phyloP scores from a whole-genome alignment of 1,140 invertebrate species.

The Formica selysi region DNA sequence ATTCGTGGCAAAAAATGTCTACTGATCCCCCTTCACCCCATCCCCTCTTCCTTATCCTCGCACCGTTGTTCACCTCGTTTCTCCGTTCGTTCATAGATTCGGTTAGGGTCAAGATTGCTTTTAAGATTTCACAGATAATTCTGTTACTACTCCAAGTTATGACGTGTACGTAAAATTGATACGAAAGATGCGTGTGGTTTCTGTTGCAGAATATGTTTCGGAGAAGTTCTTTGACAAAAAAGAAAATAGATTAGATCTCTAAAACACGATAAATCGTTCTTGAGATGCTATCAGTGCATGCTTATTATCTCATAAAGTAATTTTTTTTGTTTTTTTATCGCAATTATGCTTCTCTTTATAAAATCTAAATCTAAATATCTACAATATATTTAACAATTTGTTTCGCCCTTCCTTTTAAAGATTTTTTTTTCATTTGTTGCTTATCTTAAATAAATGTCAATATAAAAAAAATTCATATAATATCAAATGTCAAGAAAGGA shows the following conservation, averaged over 20 bases:
- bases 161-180: background rate
- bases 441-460: background rate
- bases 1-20: constrained; percentile 69
- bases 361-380: background rate
- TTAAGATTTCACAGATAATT: constrained; percentile 16
- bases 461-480: background rate
- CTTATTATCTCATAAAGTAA: background rate
- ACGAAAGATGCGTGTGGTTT: background rate
- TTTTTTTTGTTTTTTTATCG: background rate
- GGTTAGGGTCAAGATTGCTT: constrained; percentile 40
- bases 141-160: constrained; percentile 15
- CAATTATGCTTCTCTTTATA: background rate
- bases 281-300: background rate
- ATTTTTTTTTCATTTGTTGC: background rate
- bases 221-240: background rate
- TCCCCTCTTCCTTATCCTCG: constrained; percentile 40
- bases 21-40: constrained; percentile 46
- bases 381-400: background rate
- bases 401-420: background rate
- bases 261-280: background rate
- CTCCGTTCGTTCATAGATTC: constrained; percentile 43
- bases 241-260: background rate
- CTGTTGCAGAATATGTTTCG: background rate
- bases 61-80: background rate
- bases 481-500: background rate